Evolutionary conservation across 2,797 vertebrate genomes (phyloP).

Genomic region (Smutsia gigantea): DNA sequence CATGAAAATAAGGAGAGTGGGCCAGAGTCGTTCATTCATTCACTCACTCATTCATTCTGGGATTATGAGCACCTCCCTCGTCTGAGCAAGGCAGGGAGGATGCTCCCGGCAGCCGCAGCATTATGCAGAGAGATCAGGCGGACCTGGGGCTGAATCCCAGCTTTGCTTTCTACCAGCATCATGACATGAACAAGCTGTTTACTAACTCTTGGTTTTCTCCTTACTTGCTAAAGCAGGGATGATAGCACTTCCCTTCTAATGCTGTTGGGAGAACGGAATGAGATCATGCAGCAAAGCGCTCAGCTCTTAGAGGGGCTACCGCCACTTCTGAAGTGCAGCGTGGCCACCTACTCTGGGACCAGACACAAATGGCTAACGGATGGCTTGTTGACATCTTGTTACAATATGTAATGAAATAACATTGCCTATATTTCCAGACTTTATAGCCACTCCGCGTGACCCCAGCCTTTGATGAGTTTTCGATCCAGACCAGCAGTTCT

Average conservation of each 20-base stretch:
- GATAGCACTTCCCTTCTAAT: neutral
- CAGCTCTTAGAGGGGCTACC: neutral
- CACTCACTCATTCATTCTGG: neutral
- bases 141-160: neutral
- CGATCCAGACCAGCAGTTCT: neutral
- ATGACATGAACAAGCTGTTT: neutral
- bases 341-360: neutral
- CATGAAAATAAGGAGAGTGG: neutral
- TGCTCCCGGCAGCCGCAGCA: neutral
- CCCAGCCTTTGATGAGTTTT: neutral
- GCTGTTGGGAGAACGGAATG: neutral
- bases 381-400: neutral
- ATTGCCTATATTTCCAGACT: neutral
- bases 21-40: neutral
- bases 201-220: neutral
- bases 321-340: fast-evolving
- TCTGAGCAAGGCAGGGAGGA: neutral
- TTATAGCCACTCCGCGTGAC: fast-evolving
- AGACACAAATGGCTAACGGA: fast-evolving
- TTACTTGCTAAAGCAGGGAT: neutral
- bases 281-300: fast-evolving
- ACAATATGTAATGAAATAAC: neutral
- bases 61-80: neutral
- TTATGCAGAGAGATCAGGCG: neutral
- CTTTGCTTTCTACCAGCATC: neutral